These are phyloP conservation scores for Salmo trutta DNA, from an alignment of 2,797 vertebrate species.

Conservation along the genomic window DNA sequence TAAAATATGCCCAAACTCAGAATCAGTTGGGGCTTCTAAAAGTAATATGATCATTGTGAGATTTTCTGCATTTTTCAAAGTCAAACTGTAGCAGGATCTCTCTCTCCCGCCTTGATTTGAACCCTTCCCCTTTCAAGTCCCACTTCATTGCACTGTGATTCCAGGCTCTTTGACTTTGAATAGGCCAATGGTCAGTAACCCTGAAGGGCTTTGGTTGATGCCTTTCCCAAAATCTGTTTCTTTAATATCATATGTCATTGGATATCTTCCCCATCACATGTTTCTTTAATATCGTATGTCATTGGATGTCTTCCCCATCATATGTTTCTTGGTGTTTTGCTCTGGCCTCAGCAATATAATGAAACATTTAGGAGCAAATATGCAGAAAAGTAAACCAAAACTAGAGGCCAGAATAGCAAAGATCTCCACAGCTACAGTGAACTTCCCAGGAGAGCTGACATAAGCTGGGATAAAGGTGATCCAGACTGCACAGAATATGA, in stretches of 20 bases:
- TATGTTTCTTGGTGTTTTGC: slow-evolving; percentile 46
- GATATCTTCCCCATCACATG: slow-evolving; percentile 42
- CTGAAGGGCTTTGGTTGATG: background rate
- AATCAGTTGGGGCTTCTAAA: no score
- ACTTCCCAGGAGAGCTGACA: slow-evolving; percentile 61
- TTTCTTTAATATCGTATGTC: background rate
- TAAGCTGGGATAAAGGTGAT: slow-evolving; percentile 72
- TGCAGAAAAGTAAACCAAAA: slow-evolving; percentile 70
- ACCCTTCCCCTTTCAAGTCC: no score
- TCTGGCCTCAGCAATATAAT: slow-evolving; percentile 65
- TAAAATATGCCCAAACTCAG: no score
- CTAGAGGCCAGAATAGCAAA: slow-evolving; percentile 75
- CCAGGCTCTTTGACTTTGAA: background rate
- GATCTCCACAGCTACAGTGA: slow-evolving; percentile 75
- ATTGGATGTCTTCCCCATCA: slow-evolving; percentile 42
- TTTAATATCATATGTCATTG: no score
- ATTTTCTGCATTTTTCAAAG: no score
- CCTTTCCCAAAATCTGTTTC: background rate
- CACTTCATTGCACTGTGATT: no score
- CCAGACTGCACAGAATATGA: slow-evolving; percentile 73
- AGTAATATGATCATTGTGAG: no score
- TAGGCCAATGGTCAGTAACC: background rate
- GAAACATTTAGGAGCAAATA: slow-evolving; percentile 76
- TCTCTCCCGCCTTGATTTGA: no score
- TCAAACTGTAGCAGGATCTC: no score